Base-by-base conservation (phyloP, 1,140 invertebrate species). In the Pogonognathellus flavescens region DNA sequence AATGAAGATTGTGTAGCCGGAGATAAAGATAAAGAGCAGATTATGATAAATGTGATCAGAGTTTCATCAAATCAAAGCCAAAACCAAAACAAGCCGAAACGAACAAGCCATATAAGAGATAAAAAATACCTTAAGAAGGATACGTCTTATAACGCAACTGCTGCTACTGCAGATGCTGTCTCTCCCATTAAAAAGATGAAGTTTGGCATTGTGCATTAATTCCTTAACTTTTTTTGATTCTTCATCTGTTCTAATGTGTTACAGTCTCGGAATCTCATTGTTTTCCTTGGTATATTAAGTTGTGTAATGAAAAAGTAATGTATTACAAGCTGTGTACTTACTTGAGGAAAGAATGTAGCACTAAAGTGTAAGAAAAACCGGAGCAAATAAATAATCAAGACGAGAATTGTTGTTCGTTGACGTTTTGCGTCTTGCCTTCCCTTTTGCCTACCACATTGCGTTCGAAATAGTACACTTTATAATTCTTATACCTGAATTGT, bases 381-480 rank as follows among this genome's bases (percentile, higher is more conserved):
- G 70, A 76, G 70, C 41, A 76, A 76, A 76, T 76, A 76, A 76
- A 76, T 76, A 76, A 76, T 41, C 31, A 41, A 41, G 31, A 41
- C 31, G 8, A 76, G 70, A 76, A 8, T 41, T 10, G 66, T 72
- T 72, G 70, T 49, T 31, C 25, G 70, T 76, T 76, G 70, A 76
- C 70, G 70, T 76, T 76, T 76, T n/a, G 41, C 41, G 11, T 76
- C 70, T 76, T 31, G 31, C 66, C 16, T 72, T 20, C n/a, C 14
- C 18, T 55, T 9, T 66, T 25, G 31, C 31, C 31, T 41, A 41
- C 31, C 31, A 41, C 31, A 41, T 41, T 41, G 2, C 6, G 31
- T 41, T 41, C 2, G 2, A 41, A 41, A 41, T 41, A n/a, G n/a
- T n/a, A 41, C 31, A 41, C 31, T 41, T 41, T 41, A 41, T 41